Base-by-base conservation (phyloP, 2,797 vertebrate genomes). In the Chiropotes sagulatus region DNA sequence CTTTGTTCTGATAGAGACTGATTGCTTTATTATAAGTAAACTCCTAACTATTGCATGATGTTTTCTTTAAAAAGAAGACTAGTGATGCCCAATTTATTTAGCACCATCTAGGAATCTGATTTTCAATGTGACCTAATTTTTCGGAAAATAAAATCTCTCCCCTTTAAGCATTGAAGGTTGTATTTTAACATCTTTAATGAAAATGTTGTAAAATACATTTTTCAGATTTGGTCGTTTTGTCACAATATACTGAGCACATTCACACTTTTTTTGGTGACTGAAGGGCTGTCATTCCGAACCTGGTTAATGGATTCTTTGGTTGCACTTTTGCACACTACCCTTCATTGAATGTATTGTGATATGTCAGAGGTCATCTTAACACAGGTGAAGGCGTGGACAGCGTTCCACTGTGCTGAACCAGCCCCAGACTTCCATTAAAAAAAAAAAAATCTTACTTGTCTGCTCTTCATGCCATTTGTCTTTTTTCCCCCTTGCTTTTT, bases 11-110 rank as follows among this genome's bases (percentile, higher is more conserved):
- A 90, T 79, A 57, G 73, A 44, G 33, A 88, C 73, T 50, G 52
- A 76, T 39, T 73, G 33, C 75, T 94, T 96, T 92, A 90, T 91
- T 92, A 4, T 90, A 82, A 86, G 22, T 75, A 96, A 94, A 85
- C 50, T 61, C 33, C n/a, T 90, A 87, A 88, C 26, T 89, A 19
- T 67, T 82, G 33, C 17, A 22, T 93, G 26, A 11, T 70, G 39
- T 54, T 83, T 84, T 89, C 39, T 95, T 92, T 83, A 70, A 82
- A 91, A 96, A 80, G 58, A 76, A 73, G 52, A 52, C 88, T 76
- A 13, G 12, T 39, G 76, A 84, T 79, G 44, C n/a, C 54, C 22
- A 72, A 26, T 76, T 58, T 72, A 84, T 81, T 92, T 78, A 73
- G 14, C 64, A 81, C 28, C 75, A 4, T 89, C 72, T 89, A 75